Evolutionary conservation across 2,113 vertebrate species (phyloP).

Genomic region (Aegithalos caudatus): DNA sequence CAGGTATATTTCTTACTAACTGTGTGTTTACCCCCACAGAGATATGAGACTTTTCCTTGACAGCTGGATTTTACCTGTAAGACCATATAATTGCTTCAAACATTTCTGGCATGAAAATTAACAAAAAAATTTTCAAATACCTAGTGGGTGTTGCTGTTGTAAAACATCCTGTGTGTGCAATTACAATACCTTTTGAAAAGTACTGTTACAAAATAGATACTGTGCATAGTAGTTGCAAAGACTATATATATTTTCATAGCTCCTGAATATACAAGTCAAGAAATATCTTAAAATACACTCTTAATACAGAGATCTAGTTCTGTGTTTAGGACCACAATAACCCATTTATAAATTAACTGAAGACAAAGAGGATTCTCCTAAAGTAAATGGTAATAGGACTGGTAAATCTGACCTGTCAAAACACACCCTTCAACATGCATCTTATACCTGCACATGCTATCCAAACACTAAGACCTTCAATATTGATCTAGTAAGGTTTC

Average conservation of each 20-base stretch:
- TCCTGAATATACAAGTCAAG: not conserved
- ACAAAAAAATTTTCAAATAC: not conserved
- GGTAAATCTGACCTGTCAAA: not conserved
- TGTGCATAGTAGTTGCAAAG: not conserved
- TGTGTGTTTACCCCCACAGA: not conserved
- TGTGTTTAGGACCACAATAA: not conserved
- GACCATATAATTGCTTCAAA: not conserved
- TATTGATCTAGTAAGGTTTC: not conserved
- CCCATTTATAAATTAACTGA: not conserved
- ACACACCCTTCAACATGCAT: not conserved
- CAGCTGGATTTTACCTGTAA: not conserved
- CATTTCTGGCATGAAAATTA: not conserved
- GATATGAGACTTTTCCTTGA: not conserved
- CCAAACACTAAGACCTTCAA: not conserved
- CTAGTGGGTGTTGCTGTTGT: not conserved
- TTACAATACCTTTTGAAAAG: not conserved
- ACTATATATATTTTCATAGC: not conserved
- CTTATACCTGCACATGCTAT: not conserved
- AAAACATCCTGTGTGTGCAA: not conserved
- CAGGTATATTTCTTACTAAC: not conserved
- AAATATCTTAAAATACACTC: not conserved
- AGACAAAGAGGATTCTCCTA: not conserved
- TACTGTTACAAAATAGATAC: not conserved
- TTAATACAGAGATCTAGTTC: not conserved
- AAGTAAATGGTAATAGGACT: not conserved